phyloP scores from a whole-genome alignment of 2,797 vertebrate genomes.

The Trichosurus vulpecula region DNA sequence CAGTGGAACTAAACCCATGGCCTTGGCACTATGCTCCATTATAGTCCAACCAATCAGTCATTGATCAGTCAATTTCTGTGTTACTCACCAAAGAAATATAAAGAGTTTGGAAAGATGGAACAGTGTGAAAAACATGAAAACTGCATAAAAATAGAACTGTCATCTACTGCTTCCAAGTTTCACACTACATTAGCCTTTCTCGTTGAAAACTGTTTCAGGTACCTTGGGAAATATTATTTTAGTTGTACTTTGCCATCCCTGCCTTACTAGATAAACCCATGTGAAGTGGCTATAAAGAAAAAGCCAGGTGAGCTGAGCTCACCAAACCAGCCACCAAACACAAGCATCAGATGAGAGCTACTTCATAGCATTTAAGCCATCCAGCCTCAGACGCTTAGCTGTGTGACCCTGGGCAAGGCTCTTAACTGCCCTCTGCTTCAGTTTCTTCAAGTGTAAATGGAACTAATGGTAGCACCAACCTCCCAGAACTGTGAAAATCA shows the following conservation, averaged over 20 bases:
- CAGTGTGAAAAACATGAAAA: slow-evolving; percentile 35
- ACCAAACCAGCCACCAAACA: neutral
- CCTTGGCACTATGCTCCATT: neutral
- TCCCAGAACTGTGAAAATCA: neutral
- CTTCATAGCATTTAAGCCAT: neutral
- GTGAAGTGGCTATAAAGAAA: neutral
- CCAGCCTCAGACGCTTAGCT: neutral
- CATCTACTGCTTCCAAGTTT: slow-evolving; percentile 50
- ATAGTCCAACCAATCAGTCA: neutral
- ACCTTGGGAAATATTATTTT: slow-evolving; percentile 57
- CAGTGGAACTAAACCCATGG: neutral
- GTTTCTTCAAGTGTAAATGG: neutral
- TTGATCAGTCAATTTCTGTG: neutral
- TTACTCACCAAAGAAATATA: neutral
- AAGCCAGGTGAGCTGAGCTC: neutral
- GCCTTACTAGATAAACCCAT: slow-evolving; percentile 12
- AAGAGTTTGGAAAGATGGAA: slow-evolving; percentile 1
- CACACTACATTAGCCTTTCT: slow-evolving; percentile 62
- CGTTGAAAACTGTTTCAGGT: slow-evolving; percentile 59
- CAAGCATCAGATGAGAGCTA: neutral
- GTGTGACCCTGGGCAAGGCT: neutral
- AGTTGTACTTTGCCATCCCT: slow-evolving; percentile 29
- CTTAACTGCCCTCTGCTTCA: neutral
- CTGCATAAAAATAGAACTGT: slow-evolving; percentile 15
- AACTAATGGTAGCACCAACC: neutral